phyloP scores from a whole-genome alignment of 1,140 invertebrate species.

The Drosophila arawakana region DNA sequence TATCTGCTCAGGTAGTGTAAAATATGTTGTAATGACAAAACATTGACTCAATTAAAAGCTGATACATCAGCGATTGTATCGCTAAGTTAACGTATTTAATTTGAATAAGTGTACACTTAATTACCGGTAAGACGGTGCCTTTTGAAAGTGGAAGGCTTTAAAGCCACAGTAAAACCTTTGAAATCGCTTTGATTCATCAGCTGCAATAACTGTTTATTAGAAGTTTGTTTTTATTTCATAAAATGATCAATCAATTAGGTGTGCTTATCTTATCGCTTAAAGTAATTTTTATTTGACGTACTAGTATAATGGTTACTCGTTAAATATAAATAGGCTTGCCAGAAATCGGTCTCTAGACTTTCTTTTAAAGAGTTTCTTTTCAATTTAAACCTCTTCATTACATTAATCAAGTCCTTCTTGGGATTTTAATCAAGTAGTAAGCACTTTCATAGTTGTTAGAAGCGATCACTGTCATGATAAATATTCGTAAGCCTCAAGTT shows the following conservation, averaged over 20 bases:
- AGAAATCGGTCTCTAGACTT: neutral
- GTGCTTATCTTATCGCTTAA: constrained; percentile 16
- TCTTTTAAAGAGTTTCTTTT: neutral
- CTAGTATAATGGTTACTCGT: neutral
- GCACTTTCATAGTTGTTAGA: too few relatives aligned
- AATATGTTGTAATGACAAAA: constrained; percentile 51
- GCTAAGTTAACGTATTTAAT: constrained; percentile 28
- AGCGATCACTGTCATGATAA: too few relatives aligned
- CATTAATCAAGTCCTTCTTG: too few relatives aligned
- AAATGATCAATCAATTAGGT: constrained; percentile 6
- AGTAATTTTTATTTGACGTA: neutral
- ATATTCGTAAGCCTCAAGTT: neutral
- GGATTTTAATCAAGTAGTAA: too few relatives aligned
- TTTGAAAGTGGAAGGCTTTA: neutral
- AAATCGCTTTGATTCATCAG: constrained; percentile 22
- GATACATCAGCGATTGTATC: constrained; percentile 47
- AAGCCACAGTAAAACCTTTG: constrained; percentile 1
- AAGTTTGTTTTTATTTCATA: neutral
- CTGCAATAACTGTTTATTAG: neutral
- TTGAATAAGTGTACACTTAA: neutral
- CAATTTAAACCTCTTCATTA: too few relatives aligned
- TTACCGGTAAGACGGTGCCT: neutral
- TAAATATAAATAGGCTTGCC: neutral
- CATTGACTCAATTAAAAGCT: constrained; percentile 61
- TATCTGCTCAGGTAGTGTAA: constrained; percentile 15